phyloP scores from a whole-genome alignment of 2,113 vertebrate genomes.

The Notechis scutatus region DNA sequence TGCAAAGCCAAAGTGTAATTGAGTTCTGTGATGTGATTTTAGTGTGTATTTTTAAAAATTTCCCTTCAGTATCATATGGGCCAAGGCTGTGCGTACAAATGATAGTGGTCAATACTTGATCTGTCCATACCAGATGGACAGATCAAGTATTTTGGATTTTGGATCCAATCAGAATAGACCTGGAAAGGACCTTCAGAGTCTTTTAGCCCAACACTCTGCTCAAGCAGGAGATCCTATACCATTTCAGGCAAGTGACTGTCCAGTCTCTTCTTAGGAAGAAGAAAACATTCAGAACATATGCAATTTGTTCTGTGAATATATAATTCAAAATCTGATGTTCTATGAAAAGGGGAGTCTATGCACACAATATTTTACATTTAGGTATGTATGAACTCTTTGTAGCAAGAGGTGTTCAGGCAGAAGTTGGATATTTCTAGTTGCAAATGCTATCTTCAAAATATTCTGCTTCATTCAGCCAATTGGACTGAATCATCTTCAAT shows the following conservation, averaged over 20 bases:
- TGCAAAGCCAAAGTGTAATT: slow-evolving; percentile 86
- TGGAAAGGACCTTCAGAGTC: too few relatives aligned
- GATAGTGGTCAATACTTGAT: not conserved
- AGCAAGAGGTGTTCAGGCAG: not conserved
- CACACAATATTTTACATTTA: not conserved
- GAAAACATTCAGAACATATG: not conserved
- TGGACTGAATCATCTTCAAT: not conserved
- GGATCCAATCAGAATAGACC: not conserved
- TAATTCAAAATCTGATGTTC: not conserved
- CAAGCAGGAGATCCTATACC: too few relatives aligned
- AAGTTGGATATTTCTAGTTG: not conserved
- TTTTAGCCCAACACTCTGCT: too few relatives aligned
- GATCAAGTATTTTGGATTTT: not conserved
- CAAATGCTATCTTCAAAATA: not conserved
- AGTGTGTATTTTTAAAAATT: slow-evolving; percentile 72
- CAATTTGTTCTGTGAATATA: not conserved
- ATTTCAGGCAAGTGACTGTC: too few relatives aligned
- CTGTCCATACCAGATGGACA: not conserved
- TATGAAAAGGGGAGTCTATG: not conserved
- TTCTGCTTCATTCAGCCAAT: too few relatives aligned
- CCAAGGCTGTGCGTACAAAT: not conserved
- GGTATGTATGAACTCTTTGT: not conserved
- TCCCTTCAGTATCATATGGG: not conserved
- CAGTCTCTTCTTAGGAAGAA: not conserved
- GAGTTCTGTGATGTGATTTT: slow-evolving; percentile 95